phyloP scores from a whole-genome alignment of 30 jellyfish, hydroid and myxozoan species.

The Mastigias papua region DNA sequence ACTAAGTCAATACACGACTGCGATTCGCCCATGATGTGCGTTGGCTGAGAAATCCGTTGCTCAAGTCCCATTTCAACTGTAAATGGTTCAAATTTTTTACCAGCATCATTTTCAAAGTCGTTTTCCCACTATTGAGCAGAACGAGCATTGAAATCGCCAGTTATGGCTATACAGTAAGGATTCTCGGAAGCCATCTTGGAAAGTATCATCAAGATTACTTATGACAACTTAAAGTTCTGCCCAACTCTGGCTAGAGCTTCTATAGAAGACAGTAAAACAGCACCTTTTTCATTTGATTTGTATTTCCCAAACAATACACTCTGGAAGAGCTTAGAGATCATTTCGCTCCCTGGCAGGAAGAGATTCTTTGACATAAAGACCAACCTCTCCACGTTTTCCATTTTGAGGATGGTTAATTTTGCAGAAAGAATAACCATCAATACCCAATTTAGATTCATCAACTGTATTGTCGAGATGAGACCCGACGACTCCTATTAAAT shows the following conservation, averaged over 20 bases:
- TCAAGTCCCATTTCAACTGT: slow-evolving; percentile 27
- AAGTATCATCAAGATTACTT: neutral
- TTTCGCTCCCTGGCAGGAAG: neutral
- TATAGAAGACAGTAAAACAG: neutral
- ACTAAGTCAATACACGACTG: slow-evolving; percentile 40
- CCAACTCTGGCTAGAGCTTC: slow-evolving; percentile 13
- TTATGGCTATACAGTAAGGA: neutral
- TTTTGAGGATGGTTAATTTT: slow-evolving; percentile 6
- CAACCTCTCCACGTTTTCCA: neutral
- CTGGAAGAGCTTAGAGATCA: slow-evolving; percentile 5
- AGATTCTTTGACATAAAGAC: slow-evolving; percentile 10
- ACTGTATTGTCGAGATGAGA: slow-evolving; percentile 1
- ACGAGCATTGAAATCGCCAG: neutral
- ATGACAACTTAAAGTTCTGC: slow-evolving; percentile 8
- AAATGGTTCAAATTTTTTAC: slow-evolving; percentile 12
- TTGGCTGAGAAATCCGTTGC: slow-evolving; percentile 20
- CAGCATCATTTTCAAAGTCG: slow-evolving; percentile 35
- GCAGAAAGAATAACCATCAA: slow-evolving; percentile 5
- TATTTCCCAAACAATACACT: neutral
- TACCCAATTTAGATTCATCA: neutral
- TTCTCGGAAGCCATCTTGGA: neutral
- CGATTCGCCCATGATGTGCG: slow-evolving; percentile 40
- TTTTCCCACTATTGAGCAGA: slow-evolving; percentile 44
- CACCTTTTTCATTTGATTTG: slow-evolving; percentile 10
- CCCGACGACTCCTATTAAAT: neutral